Evolutionary conservation across 1,140 invertebrate species (phyloP).

Genomic region (Drosophila ficusphila): DNA sequence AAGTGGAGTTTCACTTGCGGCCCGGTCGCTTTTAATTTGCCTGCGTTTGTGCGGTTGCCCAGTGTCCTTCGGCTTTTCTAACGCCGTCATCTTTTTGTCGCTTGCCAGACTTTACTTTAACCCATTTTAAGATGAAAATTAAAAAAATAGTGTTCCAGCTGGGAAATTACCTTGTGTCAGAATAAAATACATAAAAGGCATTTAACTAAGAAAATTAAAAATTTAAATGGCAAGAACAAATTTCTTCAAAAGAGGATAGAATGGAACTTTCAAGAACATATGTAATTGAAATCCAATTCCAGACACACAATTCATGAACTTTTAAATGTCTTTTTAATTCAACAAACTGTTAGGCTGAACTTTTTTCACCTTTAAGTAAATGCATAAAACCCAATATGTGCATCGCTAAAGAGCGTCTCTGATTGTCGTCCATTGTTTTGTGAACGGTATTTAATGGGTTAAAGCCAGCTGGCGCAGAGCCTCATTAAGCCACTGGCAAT

Average conservation of each 20-base stretch:
- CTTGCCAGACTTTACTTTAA: constrained; percentile 31
- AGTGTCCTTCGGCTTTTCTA: constrained; percentile 15
- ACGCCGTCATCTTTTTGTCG: not conserved
- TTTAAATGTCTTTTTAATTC: no score
- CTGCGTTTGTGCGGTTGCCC: constrained; percentile 21
- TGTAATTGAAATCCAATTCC: no score
- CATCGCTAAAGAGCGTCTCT: not conserved
- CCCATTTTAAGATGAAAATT: constrained; percentile 1
- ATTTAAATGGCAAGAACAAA: no score
- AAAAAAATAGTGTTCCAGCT: not conserved
- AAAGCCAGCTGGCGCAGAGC: constrained; percentile 17
- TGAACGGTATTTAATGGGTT: constrained; percentile 14
- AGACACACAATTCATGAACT: no score
- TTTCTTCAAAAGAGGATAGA: no score
- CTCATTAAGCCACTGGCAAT: constrained; percentile 52
- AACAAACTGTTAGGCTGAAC: no score
- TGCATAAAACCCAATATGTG: no score
- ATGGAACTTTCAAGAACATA: no score
- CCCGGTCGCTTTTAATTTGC: constrained; percentile 46
- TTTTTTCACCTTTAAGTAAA: no score
- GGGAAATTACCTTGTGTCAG: not conserved
- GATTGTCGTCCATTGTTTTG: not conserved
- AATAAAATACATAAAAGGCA: no score
- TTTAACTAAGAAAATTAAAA: no score
- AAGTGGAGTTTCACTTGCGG: constrained; percentile 13